These are phyloP conservation scores for Callinectes sapidus DNA, from an alignment of 2,888 invertebrate genomes.

Conservation along the genomic window DNA sequence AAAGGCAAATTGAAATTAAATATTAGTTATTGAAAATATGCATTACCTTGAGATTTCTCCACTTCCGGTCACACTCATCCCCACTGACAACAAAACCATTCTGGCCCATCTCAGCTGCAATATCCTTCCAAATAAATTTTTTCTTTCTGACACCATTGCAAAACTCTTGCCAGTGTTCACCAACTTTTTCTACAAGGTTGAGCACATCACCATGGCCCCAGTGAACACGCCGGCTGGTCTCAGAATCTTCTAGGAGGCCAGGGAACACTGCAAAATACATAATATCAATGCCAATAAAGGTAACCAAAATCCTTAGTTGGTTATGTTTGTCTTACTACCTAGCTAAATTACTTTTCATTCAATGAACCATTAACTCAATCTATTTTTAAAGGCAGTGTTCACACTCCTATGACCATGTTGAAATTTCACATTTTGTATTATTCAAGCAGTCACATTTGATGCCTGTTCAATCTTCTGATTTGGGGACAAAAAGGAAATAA, in stretches of 20 bases:
- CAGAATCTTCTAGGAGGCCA: background rate
- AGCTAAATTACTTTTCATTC: too few relatives aligned
- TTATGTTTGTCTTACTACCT: too few relatives aligned
- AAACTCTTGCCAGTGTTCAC: conserved; percentile 53
- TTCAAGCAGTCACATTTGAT: too few relatives aligned
- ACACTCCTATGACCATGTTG: too few relatives aligned
- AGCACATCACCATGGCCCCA: conserved; percentile 58
- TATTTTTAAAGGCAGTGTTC: too few relatives aligned
- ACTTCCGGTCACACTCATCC: conserved; percentile 61
- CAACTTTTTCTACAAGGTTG: conserved; percentile 45
- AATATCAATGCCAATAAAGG: background rate
- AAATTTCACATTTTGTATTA: too few relatives aligned
- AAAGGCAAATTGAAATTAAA: background rate
- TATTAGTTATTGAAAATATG: background rate
- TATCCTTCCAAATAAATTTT: conserved; percentile 59
- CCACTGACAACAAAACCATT: conserved; percentile 50
- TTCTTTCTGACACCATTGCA: conserved; percentile 52
- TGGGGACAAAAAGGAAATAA: too few relatives aligned
- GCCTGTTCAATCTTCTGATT: too few relatives aligned
- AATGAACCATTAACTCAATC: too few relatives aligned
- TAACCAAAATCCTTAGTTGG: background rate
- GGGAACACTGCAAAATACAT: background rate
- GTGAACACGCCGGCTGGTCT: conserved; percentile 23
- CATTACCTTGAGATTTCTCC: conserved; percentile 62
- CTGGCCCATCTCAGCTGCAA: conserved; percentile 30